phyloP scores from a whole-genome alignment of 2,797 vertebrate genomes.

The Yasuhikotakia modesta region DNA sequence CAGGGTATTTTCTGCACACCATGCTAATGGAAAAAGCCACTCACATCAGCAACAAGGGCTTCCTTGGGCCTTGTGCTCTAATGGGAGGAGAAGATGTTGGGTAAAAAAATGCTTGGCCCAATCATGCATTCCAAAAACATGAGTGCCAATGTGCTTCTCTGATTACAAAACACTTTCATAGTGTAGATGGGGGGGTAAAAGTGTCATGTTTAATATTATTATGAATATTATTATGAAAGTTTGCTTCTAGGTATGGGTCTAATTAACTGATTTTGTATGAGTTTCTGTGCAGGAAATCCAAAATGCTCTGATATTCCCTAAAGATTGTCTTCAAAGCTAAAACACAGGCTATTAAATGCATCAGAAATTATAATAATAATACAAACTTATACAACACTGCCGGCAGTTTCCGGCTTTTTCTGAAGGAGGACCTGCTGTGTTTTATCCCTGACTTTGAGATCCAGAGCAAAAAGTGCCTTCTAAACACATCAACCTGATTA shows the following conservation, averaged over 20 bases:
- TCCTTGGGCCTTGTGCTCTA: constrained; percentile 68
- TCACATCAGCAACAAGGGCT: constrained; percentile 63
- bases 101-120: constrained; percentile 71
- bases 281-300: constrained; percentile 74
- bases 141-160: constrained; percentile 72
- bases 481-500: constrained; percentile 58
- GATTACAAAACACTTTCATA: constrained; percentile 81
- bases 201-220: constrained; percentile 76
- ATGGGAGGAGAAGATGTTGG: constrained; percentile 74
- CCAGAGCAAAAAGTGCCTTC: constrained; percentile 42
- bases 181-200: constrained; percentile 64
- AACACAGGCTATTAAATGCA: constrained; percentile 78
- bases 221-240: constrained; percentile 74
- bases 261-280: constrained; percentile 85
- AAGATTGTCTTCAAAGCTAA: constrained; percentile 81
- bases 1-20: constrained; percentile 52
- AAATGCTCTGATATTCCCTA: constrained; percentile 80
- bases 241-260: constrained; percentile 80
- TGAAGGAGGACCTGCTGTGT: constrained; percentile 42
- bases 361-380: constrained; percentile 77
- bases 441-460: constrained; percentile 42
- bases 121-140: constrained; percentile 75
- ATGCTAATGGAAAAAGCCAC: constrained; percentile 56
- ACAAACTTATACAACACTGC: constrained; percentile 67
- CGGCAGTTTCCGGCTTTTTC: constrained; percentile 66